These are phyloP conservation scores for Auanema freiburgensis DNA, from an alignment of 2,888 invertebrate genomes.

Conservation along the genomic window DNA sequence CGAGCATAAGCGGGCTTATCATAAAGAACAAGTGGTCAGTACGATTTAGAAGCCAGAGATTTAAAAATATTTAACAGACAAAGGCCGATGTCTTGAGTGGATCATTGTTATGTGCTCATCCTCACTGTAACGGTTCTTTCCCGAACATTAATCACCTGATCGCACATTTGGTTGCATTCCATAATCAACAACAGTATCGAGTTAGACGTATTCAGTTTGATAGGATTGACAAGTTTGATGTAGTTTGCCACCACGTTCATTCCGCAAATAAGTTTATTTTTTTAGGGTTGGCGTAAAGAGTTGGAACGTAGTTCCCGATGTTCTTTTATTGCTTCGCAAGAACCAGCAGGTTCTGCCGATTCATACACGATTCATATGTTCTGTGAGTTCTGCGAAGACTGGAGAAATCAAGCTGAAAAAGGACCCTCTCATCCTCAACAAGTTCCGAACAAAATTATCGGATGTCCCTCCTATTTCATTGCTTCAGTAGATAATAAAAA, in stretches of 20 bases:
- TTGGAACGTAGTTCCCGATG: slow-evolving; percentile 1
- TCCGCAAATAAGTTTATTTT: neutral
- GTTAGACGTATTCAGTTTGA: slow-evolving; percentile 17
- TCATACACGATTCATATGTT: slow-evolving; percentile 7
- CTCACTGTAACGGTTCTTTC: slow-evolving; percentile 19
- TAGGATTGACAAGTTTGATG: slow-evolving; percentile 14
- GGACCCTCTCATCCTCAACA: slow-evolving; percentile 13
- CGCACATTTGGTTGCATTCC: slow-evolving; percentile 22
- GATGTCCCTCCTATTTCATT: slow-evolving; percentile 20
- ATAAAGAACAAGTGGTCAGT: slow-evolving; percentile 15
- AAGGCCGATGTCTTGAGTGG: slow-evolving; percentile 8
- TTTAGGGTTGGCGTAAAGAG: slow-evolving; percentile 15
- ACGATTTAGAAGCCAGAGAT: too few species aligned
- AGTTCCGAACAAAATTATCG: slow-evolving; percentile 15
- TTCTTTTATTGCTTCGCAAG: slow-evolving; percentile 9
- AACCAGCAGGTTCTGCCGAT: slow-evolving; percentile 13
- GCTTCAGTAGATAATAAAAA: slow-evolving; percentile 19
- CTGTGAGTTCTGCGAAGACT: slow-evolving; percentile 22
- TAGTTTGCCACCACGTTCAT: neutral
- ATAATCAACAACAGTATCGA: slow-evolving; percentile 20
- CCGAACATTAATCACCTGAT: slow-evolving; percentile 18
- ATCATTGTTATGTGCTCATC: slow-evolving; percentile 16
- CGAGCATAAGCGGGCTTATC: slow-evolving; percentile 18
- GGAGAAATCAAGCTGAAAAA: slow-evolving; percentile 12
- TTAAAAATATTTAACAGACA: neutral